These are phyloP conservation scores for Pelmatolapia mariae DNA, from an alignment of 2,113 vertebrate species.

Conservation along the genomic window DNA sequence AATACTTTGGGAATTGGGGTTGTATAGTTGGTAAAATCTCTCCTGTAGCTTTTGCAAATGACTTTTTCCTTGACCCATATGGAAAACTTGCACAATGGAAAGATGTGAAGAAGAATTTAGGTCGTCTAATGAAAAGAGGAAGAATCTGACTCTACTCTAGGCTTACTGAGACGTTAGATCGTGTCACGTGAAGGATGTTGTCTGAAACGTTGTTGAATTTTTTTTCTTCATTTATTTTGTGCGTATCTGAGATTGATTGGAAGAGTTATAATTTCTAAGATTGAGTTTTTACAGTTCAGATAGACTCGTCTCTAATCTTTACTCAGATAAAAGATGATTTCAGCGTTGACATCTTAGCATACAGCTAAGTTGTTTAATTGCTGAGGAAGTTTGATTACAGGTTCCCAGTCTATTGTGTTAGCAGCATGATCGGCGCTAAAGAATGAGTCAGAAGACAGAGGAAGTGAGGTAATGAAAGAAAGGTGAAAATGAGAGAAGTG, in stretches of 20 bases:
- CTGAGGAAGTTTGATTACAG: background rate
- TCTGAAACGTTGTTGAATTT: background rate
- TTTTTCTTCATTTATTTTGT: background rate
- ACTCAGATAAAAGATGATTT: background rate
- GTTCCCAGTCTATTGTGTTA: background rate
- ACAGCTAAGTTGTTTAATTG: background rate
- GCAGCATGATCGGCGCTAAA: conserved; percentile 34
- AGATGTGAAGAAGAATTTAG: background rate
- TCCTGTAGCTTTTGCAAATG: background rate
- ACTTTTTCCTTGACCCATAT: background rate
- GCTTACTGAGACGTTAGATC: background rate
- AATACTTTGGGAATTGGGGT: background rate
- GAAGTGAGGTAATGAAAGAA: conserved; percentile 57
- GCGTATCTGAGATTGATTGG: background rate
- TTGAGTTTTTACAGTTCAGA: background rate
- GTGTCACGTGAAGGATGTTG: background rate
- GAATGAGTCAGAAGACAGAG: conserved; percentile 49
- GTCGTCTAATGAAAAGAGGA: background rate
- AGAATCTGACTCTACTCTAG: background rate
- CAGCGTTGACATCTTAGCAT: background rate
- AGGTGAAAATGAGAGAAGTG: conserved; percentile 37
- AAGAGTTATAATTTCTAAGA: background rate
- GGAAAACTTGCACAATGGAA: background rate
- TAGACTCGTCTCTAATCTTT: background rate
- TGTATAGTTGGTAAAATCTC: background rate